These are phyloP conservation scores for Girardinichthys multiradiatus DNA, from an alignment of 2,113 vertebrate species.

Conservation along the genomic window DNA sequence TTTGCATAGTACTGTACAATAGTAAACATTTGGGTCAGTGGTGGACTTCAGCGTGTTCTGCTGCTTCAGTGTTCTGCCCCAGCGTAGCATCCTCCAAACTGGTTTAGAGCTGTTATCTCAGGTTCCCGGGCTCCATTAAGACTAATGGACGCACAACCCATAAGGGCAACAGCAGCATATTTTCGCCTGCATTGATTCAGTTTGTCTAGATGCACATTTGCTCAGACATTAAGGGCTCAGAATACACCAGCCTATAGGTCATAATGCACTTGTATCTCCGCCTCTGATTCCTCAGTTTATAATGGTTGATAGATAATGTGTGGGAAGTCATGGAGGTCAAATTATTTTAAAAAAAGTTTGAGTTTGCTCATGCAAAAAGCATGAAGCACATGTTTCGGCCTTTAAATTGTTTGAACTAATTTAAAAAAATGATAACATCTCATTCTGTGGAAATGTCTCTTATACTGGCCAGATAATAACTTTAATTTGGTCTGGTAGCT, in stretches of 20 bases:
- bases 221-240: constrained; percentile 44
- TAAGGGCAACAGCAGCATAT: constrained; percentile 60
- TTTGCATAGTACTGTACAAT: not conserved
- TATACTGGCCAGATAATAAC: not conserved
- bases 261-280: constrained; percentile 38
- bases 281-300: constrained; percentile 15
- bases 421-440: not conserved
- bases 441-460: not conserved
- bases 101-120: constrained; percentile 67
- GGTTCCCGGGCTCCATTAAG: constrained; percentile 73
- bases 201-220: constrained; percentile 38
- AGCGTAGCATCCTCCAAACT: constrained; percentile 66
- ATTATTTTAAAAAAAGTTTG: constrained; percentile 1
- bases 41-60: constrained; percentile 29
- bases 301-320: not conserved
- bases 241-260: constrained; percentile 12
- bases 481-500: not conserved
- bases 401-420: not conserved
- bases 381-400: not conserved
- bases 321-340: not conserved
- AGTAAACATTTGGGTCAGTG: constrained; percentile 22
- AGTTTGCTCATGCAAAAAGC: constrained; percentile 3
- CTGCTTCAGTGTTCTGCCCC: constrained; percentile 27
- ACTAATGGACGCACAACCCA: constrained; percentile 73
- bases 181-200: constrained; percentile 69